Conservation (phyloP, 2,797 vertebrate genomes). For the Premnoplex brunnescens region DNA sequence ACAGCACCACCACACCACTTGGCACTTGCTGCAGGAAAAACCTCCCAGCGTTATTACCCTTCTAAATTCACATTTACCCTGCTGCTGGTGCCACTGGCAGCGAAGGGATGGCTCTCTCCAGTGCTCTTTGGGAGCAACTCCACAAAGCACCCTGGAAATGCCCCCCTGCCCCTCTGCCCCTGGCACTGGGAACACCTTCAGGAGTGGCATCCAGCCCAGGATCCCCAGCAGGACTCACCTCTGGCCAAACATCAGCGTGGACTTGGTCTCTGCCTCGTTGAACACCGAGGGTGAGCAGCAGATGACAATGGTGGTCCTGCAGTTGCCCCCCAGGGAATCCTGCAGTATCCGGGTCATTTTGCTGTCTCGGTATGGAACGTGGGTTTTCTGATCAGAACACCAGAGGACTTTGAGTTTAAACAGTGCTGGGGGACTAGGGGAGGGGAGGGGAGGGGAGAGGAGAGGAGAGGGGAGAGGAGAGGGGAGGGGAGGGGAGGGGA, state of each 20-base stretch:
- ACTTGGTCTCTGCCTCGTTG: conserved; percentile 93
- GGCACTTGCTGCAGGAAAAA: neutral
- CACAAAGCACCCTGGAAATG: neutral
- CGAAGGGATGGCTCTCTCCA: neutral
- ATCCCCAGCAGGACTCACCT: conserved; percentile 70
- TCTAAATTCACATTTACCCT: no score
- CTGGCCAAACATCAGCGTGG: conserved; percentile 93
- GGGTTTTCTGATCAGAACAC: conserved; percentile 82
- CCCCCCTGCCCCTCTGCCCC: rapidly evolving
- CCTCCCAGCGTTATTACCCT: neutral
- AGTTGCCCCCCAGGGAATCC: conserved; percentile 93
- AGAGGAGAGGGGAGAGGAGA: no score
- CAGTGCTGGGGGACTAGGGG: rapidly evolving
- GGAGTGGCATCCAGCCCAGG: neutral
- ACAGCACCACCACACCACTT: neutral
- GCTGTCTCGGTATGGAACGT: conserved; percentile 91
- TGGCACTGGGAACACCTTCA: neutral
- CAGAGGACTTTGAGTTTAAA: neutral
- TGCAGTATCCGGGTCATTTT: conserved; percentile 97
- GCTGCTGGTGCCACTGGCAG: no score
- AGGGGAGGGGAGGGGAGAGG: no score
- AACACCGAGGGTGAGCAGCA: conserved; percentile 93
- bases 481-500: no score
- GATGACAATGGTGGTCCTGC: conserved; percentile 93
- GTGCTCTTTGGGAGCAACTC: neutral